These are phyloP conservation scores for Mormoops blainvillei DNA, from an alignment of 2,113 vertebrate genomes.

Conservation along the genomic window DNA sequence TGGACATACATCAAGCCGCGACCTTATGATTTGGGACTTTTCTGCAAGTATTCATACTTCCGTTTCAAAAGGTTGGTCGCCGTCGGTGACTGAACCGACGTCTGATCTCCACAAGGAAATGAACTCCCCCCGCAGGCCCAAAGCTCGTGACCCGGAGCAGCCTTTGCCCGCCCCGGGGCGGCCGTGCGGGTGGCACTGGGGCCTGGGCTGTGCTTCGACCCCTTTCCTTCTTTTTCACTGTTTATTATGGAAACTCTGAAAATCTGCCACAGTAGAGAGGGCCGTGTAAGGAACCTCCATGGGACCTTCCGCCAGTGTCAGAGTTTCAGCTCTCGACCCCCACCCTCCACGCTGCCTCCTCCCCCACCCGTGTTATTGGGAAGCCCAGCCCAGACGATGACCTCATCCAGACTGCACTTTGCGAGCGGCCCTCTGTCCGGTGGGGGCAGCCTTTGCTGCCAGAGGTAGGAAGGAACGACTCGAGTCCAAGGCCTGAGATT, in stretches of 20 bases:
- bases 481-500: accelerated
- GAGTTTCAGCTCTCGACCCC: not conserved
- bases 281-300: accelerated
- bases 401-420: not conserved
- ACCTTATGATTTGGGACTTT: not conserved
- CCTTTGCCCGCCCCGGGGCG: too few relatives aligned
- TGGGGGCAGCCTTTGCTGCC: not conserved
- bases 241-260: not conserved
- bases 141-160: accelerated
- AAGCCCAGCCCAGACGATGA: not conserved
- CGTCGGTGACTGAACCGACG: not conserved
- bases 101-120: not conserved
- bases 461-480: not conserved
- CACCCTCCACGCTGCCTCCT: not conserved
- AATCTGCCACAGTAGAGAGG: not conserved
- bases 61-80: not conserved
- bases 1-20: not conserved
- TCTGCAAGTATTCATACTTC: not conserved
- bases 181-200: too few relatives aligned
- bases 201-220: not conserved
- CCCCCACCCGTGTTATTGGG: accelerated
- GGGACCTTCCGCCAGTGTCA: not conserved
- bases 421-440: not conserved
- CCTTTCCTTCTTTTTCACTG: accelerated
- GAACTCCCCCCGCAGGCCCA: not conserved